Conservation (phyloP, 1,140 invertebrate species). For the Archivesica marissinica region DNA sequence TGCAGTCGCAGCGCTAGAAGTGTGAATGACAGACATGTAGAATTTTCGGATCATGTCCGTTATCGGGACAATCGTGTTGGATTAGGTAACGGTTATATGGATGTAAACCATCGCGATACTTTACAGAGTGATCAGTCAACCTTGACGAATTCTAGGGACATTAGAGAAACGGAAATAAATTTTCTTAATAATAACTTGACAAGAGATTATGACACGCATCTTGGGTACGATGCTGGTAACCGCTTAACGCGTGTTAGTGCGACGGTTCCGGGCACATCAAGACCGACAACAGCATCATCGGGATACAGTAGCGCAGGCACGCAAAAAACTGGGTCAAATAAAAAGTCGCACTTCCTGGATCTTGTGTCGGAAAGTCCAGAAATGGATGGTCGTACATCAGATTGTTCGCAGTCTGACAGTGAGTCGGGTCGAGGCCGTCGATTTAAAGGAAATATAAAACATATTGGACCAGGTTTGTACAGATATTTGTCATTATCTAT, state of each 20-base stretch:
- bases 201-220: neutral
- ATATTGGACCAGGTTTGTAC: constrained; percentile 50
- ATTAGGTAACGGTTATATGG: constrained; percentile 40
- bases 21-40: constrained; percentile 26
- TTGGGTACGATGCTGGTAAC: neutral
- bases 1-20: neutral
- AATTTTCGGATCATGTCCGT: constrained; percentile 46
- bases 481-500: neutral
- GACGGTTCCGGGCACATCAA: constrained; percentile 20
- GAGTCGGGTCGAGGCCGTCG: constrained; percentile 14
- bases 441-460: constrained; percentile 50
- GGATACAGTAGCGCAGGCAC: neutral
- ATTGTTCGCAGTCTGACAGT: constrained; percentile 50
- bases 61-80: constrained; percentile 3
- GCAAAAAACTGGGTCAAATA: constrained; percentile 13
- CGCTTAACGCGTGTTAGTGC: constrained; percentile 56
- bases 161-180: constrained; percentile 58
- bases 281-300: neutral
- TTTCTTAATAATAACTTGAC: constrained; percentile 62
- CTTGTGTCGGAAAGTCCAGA: constrained; percentile 34
- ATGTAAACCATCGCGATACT: constrained; percentile 1
- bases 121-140: constrained; percentile 52
- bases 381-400: constrained; percentile 38
- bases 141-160: constrained; percentile 54
- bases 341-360: constrained; percentile 45